Percentiles rank a stretch among this genome's conserved stretches.
These are phyloP conservation scores for Streptopelia turtur DNA, from an alignment of 2,797 vertebrate species.

Conservation along the genomic window DNA sequence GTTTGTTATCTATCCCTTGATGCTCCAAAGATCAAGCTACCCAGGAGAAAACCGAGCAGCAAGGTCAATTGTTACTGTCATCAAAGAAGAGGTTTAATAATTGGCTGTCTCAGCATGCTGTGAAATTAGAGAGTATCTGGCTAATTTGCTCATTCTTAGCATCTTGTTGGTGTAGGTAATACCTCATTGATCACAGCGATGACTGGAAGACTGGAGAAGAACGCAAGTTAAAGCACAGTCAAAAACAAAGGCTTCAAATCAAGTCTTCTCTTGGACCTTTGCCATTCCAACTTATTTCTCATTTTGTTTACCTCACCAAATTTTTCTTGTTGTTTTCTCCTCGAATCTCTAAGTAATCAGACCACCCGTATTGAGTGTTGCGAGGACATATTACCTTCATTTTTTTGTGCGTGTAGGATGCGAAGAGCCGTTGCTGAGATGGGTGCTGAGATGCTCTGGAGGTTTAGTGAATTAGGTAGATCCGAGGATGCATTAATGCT, in stretches of 20 bases:
- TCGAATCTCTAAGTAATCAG: not conserved
- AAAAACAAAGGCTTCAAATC: not conserved
- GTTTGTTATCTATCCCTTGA: not conserved
- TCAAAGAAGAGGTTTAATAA: not conserved
- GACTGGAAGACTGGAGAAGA: not conserved
- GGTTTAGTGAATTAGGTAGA: not conserved
- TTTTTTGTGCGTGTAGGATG: not conserved
- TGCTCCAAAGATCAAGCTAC: not conserved
- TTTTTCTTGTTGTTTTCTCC: not conserved
- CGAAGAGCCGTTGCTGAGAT: not conserved
- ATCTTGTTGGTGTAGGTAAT: not conserved
- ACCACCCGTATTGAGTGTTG: not conserved
- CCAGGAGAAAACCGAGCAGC: not conserved
- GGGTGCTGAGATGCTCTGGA: not conserved
- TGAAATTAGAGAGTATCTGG: not conserved
- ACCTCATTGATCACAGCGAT: not conserved
- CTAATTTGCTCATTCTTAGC: not conserved
- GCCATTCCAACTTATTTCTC: not conserved
- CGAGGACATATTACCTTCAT: not conserved
- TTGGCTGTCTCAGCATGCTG: not conserved
- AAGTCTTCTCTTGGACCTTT: not conserved
- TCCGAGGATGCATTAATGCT: not conserved
- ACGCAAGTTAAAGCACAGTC: not conserved
- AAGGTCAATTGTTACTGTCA: not conserved
- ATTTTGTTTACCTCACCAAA: not conserved